A percentile compares a stretch with the other conserved stretches of the same genome.
These are phyloP conservation scores for Acleris cristana DNA, from an alignment of 2,888 invertebrate species.

Conservation along the genomic window DNA sequence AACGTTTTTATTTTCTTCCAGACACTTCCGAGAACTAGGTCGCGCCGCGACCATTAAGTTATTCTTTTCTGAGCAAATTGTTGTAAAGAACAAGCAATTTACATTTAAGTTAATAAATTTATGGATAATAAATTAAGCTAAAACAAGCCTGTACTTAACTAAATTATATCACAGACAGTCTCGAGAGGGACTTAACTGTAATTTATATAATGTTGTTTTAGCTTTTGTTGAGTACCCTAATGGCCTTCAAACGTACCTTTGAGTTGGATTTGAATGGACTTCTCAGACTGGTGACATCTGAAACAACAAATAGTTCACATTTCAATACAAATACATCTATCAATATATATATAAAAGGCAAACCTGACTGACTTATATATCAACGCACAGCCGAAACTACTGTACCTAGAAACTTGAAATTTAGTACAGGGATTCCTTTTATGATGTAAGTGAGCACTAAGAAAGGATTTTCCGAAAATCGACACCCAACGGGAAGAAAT, in stretches of 20 bases:
- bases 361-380: no score
- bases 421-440: no score
- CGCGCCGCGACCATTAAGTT: not conserved
- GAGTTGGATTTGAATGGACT: not conserved
- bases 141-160: not conserved
- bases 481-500: no score
- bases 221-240: not conserved
- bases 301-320: slow-evolving; percentile 26
- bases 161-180: not conserved
- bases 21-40: not conserved
- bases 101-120: slow-evolving; percentile 1
- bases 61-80: not conserved
- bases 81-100: not conserved
- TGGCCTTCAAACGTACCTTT: slow-evolving; percentile 15
- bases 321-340: not conserved
- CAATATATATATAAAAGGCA: no score
- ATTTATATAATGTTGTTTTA: not conserved
- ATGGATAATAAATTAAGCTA: not conserved
- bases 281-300: slow-evolving; percentile 37
- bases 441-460: no score
- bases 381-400: no score
- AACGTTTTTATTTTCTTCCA: not conserved
- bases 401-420: no score
- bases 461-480: no score
- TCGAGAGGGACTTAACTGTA: slow-evolving; percentile 1